Evolutionary conservation across 1,140 invertebrate species (phyloP).

Genomic region (Brachionus sp.): DNA sequence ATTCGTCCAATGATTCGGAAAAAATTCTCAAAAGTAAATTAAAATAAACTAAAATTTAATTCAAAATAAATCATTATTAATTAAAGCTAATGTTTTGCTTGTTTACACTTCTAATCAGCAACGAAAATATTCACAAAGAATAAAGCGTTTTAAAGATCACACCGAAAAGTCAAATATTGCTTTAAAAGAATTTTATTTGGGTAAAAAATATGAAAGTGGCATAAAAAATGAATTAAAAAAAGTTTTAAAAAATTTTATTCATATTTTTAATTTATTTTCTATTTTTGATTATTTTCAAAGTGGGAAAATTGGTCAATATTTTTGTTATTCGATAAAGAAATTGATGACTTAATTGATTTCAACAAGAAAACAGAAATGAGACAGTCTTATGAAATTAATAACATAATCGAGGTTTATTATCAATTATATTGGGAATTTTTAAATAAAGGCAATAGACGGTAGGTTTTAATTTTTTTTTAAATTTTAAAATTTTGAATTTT

Average conservation of each 20-base stretch:
- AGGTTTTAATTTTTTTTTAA: not conserved
- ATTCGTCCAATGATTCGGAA: not conserved
- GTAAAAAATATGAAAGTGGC: not conserved
- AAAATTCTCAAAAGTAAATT: not conserved
- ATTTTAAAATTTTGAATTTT: not conserved
- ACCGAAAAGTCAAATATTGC: not conserved
- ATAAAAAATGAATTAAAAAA: not conserved
- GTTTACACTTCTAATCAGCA: not conserved
- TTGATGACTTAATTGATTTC: not conserved
- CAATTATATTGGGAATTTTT: not conserved
- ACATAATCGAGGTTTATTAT: not conserved
- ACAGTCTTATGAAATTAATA: not conserved
- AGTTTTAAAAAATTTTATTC: not conserved
- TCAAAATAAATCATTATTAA: not conserved
- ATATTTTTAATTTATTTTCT: not conserved
- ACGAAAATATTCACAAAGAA: not conserved
- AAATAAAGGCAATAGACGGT: not conserved
- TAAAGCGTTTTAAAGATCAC: not conserved
- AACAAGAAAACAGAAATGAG: not conserved
- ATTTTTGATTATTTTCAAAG: not conserved
- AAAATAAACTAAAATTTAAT: not conserved
- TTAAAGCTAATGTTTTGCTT: not conserved
- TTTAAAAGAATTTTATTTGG: not conserved
- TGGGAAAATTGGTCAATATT: not conserved
- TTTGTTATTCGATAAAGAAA: conserved; percentile 20